Base-by-base conservation (phyloP, 2,113 vertebrate species). In the Pagrus major region DNA sequence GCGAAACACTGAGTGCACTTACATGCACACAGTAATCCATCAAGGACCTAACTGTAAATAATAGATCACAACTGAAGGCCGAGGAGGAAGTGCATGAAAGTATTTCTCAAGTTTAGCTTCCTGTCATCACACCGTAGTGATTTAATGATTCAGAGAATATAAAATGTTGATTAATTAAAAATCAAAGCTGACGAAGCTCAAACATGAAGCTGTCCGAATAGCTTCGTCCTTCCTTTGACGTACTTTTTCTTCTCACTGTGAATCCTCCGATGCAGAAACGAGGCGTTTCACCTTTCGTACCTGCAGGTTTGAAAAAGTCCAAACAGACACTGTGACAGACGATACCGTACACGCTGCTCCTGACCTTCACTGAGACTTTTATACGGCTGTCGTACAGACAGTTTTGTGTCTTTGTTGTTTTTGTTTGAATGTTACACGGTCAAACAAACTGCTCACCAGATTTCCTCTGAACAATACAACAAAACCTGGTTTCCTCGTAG, bases 41-140 rank as follows among this genome's bases (percentile, higher is more conserved):
- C 47, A 68, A 68, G 71, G 54, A 75, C 54, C 66, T 49, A 54
- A 42, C 16, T 76, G 64, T 73, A 83, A 69, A 80, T 82, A 77
- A 83, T 80, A 70, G 55, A 85, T 82, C 10, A 56, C 58, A 35
- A 21, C 23, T 39, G 67, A 73, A 75, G 75, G 69, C 56, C 9
- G 27, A 52, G 23, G 66, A 72, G 44, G 61, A 77, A 58, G 77
- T 46, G 81, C 76, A 70, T 52, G 66, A 10, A 29, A 41, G 55
- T 64, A 23, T 56, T 67, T 55, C 71, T 79, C 31, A 47, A 70
- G 20, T 37, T 55, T 65, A 66, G 67, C 54, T 71, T 71, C 67
- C 68, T 44, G 35, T 68, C 11, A 63, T 74, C 51, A 55, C 75
- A 42, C 6, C 46, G n/a, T 21, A 0, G 29, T n/a, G 49, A 25